Conservation (phyloP, 2,888 invertebrate genomes). For the Nephrocerus scutellatus region DNA sequence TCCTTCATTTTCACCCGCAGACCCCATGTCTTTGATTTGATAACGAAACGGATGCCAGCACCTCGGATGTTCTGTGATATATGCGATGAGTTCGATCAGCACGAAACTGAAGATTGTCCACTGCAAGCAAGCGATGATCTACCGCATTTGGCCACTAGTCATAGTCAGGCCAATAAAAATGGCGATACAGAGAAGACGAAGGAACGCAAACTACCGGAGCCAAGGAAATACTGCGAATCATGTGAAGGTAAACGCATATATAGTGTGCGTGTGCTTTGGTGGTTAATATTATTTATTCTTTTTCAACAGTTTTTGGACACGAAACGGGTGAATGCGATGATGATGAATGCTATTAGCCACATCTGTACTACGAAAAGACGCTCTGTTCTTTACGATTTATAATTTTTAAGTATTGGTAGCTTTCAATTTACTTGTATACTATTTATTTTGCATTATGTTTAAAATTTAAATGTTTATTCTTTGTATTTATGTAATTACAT, state of each 20-base stretch:
- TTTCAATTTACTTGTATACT: conserved; percentile 2
- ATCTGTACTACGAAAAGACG: conserved; percentile 11
- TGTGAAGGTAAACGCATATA: conserved; percentile 67
- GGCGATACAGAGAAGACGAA: conserved; percentile 28
- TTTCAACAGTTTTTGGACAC: conserved; percentile 73
- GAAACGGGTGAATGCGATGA: conserved; percentile 79
- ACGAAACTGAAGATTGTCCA: conserved; percentile 97
- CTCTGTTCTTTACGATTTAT: conserved; percentile 10
- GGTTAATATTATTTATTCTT: conserved; percentile 2
- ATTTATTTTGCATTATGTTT: conserved; percentile 12
- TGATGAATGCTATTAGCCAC: conserved; percentile 67
- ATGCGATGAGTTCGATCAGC: conserved; percentile 92
- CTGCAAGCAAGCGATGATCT: conserved; percentile 64
- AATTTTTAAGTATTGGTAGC: neutral
- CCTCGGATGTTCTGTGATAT: conserved; percentile 94
- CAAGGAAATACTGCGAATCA: conserved; percentile 80
- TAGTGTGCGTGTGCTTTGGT: conserved; percentile 46
- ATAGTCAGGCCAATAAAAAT: conserved; percentile 29
- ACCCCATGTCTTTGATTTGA: conserved; percentile 50
- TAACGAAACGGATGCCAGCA: conserved; percentile 50
- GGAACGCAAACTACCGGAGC: conserved; percentile 45
- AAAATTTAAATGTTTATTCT: conserved; percentile 11
- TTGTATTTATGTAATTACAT: conserved; percentile 6
- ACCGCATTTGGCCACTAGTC: conserved; percentile 35
- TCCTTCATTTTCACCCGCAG: conserved; percentile 33